phyloP scores from a whole-genome alignment of 2,113 vertebrate genomes.

The Chrysemys picta region DNA sequence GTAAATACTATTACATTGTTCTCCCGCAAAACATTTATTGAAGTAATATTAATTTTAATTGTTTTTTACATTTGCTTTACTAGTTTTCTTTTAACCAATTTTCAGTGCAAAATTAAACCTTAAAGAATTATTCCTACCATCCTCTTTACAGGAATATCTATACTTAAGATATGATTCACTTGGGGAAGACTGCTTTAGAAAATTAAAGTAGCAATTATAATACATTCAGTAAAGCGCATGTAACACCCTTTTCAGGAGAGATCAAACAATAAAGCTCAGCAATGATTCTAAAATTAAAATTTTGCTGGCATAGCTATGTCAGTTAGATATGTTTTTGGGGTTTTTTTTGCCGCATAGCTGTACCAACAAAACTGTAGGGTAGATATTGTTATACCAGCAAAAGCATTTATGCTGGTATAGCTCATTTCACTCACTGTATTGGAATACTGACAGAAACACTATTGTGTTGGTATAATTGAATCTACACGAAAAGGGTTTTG shows the following conservation, averaged over 20 bases:
- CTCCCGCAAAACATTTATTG: not conserved
- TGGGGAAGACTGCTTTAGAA: not conserved
- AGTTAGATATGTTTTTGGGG: no score
- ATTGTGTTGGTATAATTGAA: accelerated
- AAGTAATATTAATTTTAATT: no score
- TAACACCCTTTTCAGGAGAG: not conserved
- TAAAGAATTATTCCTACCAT: not conserved
- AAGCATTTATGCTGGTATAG: not conserved
- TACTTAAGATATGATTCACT: not conserved
- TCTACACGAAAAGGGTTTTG: not conserved
- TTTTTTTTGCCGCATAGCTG: not conserved
- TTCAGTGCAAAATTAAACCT: not conserved
- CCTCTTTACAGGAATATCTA: not conserved
- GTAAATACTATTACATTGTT: not conserved
- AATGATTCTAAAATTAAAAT: not conserved
- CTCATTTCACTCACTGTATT: not conserved
- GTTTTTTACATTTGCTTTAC: no score
- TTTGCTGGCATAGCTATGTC: not conserved
- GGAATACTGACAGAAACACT: not conserved
- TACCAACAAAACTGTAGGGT: not conserved
- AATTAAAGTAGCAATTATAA: not conserved
- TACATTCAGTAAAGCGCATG: not conserved
- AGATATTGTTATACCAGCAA: accelerated
- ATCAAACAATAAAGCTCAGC: not conserved
- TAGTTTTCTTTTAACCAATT: not conserved